Evolutionary conservation across 2,113 vertebrate species (phyloP), one percentile per base, ranked within the genome.

Genomic region (Lipotes vexillifer): DNA sequence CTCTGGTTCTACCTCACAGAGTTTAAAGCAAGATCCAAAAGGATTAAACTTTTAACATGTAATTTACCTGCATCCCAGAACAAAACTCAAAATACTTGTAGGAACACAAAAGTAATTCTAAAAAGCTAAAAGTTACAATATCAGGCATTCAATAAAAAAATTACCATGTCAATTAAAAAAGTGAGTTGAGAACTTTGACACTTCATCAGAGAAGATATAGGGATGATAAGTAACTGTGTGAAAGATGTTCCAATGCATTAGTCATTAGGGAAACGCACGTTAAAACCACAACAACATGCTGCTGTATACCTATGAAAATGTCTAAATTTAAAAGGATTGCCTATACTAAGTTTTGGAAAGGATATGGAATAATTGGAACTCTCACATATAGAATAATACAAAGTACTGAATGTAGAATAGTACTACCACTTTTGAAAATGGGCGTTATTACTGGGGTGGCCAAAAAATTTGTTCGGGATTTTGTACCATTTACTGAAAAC

Each of bases 51-150:
- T 78, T 92, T 80, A 52, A 44, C 20, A 17, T 27, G 2, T 41
- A 69, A 65, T 69, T 92, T 63, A 65, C 52, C 8, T 15, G 12
- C 1, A 49, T 17, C 44, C 44, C 31, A 65, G 27, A 57, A 84
- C n/a, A 55, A 88, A 93, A 75, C 6, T 88, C 20, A 91, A 97
- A 61, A 57, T 88, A 80, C 66, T 65, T 96, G 18, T 52, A 66
- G 63, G 2, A 75, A 75, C 29, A 81, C 7, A 71, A 52, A 74
- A 61, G 49, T 23, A 93, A 29, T 90, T 78, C 29, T 52, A 49
- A 63, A 87, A 95, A 88, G 69, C 44, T 88, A 88, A 95, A 83
- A 77, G 83, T 80, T 88, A 68, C 3, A 85, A 9, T 52, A 5
- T 44, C 15, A 59, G 44, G 21, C n/a, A 87, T 86, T 49, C 36